phyloP scores from a whole-genome alignment of 2,888 invertebrate species.

The Calameuta filiformis region DNA sequence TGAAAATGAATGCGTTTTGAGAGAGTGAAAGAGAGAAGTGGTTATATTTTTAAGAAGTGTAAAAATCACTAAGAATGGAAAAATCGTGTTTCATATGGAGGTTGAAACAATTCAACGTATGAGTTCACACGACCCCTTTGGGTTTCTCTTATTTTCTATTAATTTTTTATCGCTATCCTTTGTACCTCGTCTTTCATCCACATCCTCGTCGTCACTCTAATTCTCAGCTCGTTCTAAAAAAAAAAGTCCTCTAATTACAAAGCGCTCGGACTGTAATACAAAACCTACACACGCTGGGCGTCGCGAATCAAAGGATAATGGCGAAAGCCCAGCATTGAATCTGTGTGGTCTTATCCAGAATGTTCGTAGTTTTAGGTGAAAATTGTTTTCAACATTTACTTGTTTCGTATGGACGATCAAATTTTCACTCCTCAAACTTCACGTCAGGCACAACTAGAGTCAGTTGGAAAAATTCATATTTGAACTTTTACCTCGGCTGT shows the following conservation, averaged over 20 bases:
- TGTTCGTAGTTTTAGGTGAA: too few relatives aligned
- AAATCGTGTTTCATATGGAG: too few relatives aligned
- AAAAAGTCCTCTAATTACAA: background rate
- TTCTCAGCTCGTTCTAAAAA: background rate
- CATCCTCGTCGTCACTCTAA: background rate
- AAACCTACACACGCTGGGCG: background rate
- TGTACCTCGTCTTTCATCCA: background rate
- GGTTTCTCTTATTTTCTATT: background rate
- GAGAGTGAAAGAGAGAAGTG: background rate
- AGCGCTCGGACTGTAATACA: background rate
- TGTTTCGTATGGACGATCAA: background rate
- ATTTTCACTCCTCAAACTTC: background rate
- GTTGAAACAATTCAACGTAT: background rate
- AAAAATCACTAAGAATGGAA: background rate
- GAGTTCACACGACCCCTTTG: background rate
- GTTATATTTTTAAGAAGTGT: too few relatives aligned
- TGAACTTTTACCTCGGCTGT: background rate
- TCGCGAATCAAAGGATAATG: too few relatives aligned
- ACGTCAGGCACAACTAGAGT: background rate
- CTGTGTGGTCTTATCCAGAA: too few relatives aligned
- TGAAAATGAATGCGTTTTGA: background rate
- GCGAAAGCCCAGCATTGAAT: too few relatives aligned
- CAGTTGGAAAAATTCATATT: background rate
- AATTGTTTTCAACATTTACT: background rate
- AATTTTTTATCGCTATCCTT: background rate